Base-by-base conservation (phyloP, 2,888 invertebrate species). In the Mythimna pallens region DNA sequence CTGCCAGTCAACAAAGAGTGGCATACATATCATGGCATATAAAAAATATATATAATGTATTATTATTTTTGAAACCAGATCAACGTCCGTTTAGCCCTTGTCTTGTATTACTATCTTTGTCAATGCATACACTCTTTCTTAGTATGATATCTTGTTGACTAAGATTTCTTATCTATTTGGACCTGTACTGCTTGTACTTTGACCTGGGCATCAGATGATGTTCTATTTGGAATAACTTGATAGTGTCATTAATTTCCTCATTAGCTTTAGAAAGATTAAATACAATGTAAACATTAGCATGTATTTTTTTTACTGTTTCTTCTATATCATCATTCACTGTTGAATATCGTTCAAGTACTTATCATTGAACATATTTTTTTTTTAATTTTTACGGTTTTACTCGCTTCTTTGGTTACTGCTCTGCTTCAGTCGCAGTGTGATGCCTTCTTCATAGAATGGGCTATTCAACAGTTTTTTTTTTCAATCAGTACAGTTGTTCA, bases 111-210 rank as follows among this genome's bases (percentile, higher is more conserved):
- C 14, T 55, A 25, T 17, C 17, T 47, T 47, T 47, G 5, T 47
- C 17, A 47, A 20, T 6, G 1, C 17, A 14, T 22, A 58, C n/a
- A 63, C 34, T 34, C 47, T 55, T 50, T n/a, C 30, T 36, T 43
- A 73, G 17, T 57, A 43, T 73, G 36, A 47, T 80, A 52, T 34
- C 61, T 63, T 63, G 80, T 66, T 66, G 47, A 63, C 52, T 66
- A 4, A 40, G 62, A 80, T 66, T 65, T 54, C 55, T 65, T 79
- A 80, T 77, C 62, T 12, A 36, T 63, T 47, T 36, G 22, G 10
- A 61, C 61, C 52, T 73, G 74, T 63, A 77, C 80, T 77, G 57
- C 61, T 43, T 73, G 74, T 63, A 77, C 80, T 77, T 80, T 74
- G 80, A 47, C 62, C 80, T 30, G 65, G 9, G 20, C 22, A 73